Evolutionary conservation across 2,797 vertebrate genomes (phyloP).

Genomic region (Leptodactylus fallax): DNA sequence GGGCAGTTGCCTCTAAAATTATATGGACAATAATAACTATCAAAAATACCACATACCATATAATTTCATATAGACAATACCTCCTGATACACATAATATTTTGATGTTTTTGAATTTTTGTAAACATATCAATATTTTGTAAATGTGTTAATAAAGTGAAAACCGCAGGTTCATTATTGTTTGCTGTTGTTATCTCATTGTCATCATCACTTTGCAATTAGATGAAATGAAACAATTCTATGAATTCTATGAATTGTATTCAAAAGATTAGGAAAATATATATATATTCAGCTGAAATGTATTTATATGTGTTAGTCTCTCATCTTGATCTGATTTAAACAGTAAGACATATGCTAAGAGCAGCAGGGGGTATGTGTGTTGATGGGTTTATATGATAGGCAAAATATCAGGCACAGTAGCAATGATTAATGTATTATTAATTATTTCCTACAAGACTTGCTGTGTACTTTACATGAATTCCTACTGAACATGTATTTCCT

Average conservation of each 20-base stretch:
- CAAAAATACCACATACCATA: not conserved
- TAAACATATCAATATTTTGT: not conserved
- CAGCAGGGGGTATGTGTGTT: slow-evolving; percentile 25
- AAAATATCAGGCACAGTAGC: not conserved
- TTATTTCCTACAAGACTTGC: slow-evolving; percentile 20
- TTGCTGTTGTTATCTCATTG: not conserved
- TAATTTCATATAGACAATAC: not conserved
- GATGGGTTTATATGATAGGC: slow-evolving; percentile 32
- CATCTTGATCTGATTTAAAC: not conserved
- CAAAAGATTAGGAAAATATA: slow-evolving; percentile 3
- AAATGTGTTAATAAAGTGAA: not conserved
- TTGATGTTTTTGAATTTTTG: not conserved
- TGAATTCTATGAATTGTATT: not conserved
- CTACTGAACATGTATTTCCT: not conserved
- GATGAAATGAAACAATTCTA: too few species aligned
- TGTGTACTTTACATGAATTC: slow-evolving; percentile 30
- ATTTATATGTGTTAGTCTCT: slow-evolving; percentile 24
- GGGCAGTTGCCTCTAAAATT: too few species aligned
- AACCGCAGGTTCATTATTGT: not conserved
- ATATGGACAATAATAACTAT: not conserved
- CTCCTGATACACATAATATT: not conserved
- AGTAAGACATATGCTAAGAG: slow-evolving; percentile 46
- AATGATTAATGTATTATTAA: slow-evolving; percentile 52
- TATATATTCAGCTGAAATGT: not conserved
- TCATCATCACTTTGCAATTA: not conserved